Evolutionary conservation across 2,888 invertebrate genomes (phyloP), one percentile per base, ranked within the genome.

Genomic region (Pomacea canaliculata): DNA sequence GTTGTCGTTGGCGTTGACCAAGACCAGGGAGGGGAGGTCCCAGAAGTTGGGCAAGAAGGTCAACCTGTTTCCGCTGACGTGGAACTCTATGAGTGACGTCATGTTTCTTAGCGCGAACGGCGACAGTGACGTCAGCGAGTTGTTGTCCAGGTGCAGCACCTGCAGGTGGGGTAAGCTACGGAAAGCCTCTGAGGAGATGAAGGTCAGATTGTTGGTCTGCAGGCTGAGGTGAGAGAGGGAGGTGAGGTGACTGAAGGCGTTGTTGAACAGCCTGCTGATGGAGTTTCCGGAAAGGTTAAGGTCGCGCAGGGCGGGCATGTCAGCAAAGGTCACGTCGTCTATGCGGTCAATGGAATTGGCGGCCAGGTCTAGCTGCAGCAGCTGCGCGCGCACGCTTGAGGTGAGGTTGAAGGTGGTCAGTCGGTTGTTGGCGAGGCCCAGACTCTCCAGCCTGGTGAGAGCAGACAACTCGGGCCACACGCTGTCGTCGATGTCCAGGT

Each of bases 231-330:
- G 56, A n/a, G 48, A 23, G 46, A 79, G 51, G 18, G 60, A 69
- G 7, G 48, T 19, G 49, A 75, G 68, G 46, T 66, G 56, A 23
- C 46, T 48, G 60, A 79, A 79, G 27, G 51, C n/a, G n/a, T 59
- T 27, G 8, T 8, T 7, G 9, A 37, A 69, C 7, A 79, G 19
- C 19, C 59, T 48, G 37, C n/a, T 48, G 5, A 79, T 37, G 51
- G 46, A 49, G 72, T 79, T 79, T 27, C 37, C 8, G 18, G 77
- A 77, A 46, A 79, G 46, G 63, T 79, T 74, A 10, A 79, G 27
- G 10, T 48, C 37, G 12, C 23, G 23, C 23, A 79, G 37, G 23
- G 23, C 63, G 0, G 48, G 62, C 19, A 72, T 75, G 16, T 66
- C 63, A 7, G 63, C 19, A 49, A 79, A 77, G 7, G 75, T 72